phyloP scores from a whole-genome alignment of 2,888 invertebrate genomes.

The Sisyra nigra region DNA sequence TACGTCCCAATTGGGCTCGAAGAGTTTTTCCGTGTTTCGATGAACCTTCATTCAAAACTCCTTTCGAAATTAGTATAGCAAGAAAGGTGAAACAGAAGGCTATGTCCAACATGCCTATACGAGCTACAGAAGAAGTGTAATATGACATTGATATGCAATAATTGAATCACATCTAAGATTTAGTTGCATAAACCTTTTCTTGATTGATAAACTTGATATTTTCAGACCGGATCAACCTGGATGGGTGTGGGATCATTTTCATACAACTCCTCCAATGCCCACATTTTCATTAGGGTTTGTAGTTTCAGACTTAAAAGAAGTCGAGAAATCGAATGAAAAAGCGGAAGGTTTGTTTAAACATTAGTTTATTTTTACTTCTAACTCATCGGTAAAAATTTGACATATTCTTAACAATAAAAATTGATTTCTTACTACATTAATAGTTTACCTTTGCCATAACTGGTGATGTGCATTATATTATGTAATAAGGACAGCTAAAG shows the following conservation, averaged over 20 bases:
- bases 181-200: background rate
- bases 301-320: slow-evolving; percentile 39
- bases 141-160: slow-evolving; percentile 15
- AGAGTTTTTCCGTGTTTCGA: slow-evolving; percentile 69
- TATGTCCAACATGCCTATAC: slow-evolving; percentile 46
- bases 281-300: slow-evolving; percentile 60
- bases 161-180: no score
- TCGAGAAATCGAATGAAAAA: background rate
- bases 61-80: slow-evolving; percentile 45
- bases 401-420: no score
- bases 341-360: no score
- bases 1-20: slow-evolving; percentile 58
- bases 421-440: no score
- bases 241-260: slow-evolving; percentile 51
- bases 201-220: background rate
- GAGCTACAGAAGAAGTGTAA: slow-evolving; percentile 42
- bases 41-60: slow-evolving; percentile 59
- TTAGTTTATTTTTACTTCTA: no score
- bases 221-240: slow-evolving; percentile 35
- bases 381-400: no score
- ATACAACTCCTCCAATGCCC: slow-evolving; percentile 56
- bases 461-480: no score
- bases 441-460: no score
- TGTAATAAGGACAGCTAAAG: no score
- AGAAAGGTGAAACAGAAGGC: slow-evolving; percentile 40